phyloP scores from a whole-genome alignment of 2,797 vertebrate species.

The Trachops cirrhosus region DNA sequence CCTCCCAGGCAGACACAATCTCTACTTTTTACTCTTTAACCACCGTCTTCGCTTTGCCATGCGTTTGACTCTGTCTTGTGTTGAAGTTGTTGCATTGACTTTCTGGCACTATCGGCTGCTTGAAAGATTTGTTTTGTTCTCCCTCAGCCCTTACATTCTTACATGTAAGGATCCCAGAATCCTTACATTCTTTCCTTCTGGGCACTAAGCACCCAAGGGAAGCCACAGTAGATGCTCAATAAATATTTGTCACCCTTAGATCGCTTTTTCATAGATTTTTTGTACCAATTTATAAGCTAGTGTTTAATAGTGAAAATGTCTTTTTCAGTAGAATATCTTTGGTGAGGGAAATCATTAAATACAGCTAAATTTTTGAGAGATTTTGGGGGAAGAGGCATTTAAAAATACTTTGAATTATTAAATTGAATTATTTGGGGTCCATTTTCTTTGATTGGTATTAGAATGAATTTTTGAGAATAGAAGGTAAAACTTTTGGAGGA shows the following conservation, averaged over 20 bases:
- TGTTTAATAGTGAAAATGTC: neutral
- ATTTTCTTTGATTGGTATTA: neutral
- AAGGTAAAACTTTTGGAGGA: neutral
- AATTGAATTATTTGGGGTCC: neutral
- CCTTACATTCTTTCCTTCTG: neutral
- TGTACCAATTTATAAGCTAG: neutral
- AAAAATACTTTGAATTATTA: neutral
- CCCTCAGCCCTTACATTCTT: neutral
- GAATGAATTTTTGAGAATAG: neutral
- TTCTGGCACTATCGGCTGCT: neutral
- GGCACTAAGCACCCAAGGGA: neutral
- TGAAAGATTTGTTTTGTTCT: neutral
- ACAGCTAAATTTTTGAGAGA: neutral
- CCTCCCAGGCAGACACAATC: neutral
- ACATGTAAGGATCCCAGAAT: too few species aligned
- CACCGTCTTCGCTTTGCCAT: neutral
- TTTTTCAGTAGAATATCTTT: neutral
- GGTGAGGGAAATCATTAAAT: neutral
- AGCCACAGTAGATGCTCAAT: neutral
- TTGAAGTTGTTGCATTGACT: neutral
- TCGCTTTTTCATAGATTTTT: neutral
- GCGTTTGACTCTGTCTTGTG: neutral
- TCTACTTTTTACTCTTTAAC: neutral
- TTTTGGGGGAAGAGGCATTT: neutral
- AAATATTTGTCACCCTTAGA: neutral